Conservation (phyloP, 2,888 invertebrate species). For the Stenodema calcarata region DNA sequence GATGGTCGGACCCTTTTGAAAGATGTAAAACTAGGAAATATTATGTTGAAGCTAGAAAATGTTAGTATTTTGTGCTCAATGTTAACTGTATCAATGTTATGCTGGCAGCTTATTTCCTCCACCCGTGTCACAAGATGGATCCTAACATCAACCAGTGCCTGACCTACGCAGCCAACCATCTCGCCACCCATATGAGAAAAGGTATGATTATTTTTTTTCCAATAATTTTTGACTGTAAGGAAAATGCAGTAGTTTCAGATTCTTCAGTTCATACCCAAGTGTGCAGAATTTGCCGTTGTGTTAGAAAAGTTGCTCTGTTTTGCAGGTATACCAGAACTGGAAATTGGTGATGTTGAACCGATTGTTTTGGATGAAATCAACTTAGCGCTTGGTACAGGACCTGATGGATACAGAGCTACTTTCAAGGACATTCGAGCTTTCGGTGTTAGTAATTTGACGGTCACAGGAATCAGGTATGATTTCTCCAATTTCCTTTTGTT, state of each 20-base stretch:
- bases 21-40: too few relatives aligned
- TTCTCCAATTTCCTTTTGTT: neutral
- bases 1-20: too few relatives aligned
- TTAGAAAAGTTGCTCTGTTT: neutral
- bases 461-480: slow-evolving; percentile 76
- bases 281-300: too few relatives aligned
- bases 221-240: too few relatives aligned
- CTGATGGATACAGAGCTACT: slow-evolving; percentile 81
- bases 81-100: neutral
- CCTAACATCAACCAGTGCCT: slow-evolving; percentile 77
- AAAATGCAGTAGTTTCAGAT: too few relatives aligned
- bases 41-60: too few relatives aligned
- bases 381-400: slow-evolving; percentile 78
- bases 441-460: slow-evolving; percentile 80
- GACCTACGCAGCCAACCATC: slow-evolving; percentile 75
- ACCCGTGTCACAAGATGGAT: slow-evolving; percentile 75
- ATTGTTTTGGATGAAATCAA: slow-evolving; percentile 84
- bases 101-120: slow-evolving; percentile 68
- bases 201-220: slow-evolving; percentile 57
- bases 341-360: slow-evolving; percentile 72
- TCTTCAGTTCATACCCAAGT: too few relatives aligned
- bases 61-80: too few relatives aligned
- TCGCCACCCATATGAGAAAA: slow-evolving; percentile 73
- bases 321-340: slow-evolving; percentile 75
- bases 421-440: slow-evolving; percentile 81